These are phyloP conservation scores for Dolomedes plantarius DNA, from an alignment of 2,888 invertebrate species.

Conservation along the genomic window DNA sequence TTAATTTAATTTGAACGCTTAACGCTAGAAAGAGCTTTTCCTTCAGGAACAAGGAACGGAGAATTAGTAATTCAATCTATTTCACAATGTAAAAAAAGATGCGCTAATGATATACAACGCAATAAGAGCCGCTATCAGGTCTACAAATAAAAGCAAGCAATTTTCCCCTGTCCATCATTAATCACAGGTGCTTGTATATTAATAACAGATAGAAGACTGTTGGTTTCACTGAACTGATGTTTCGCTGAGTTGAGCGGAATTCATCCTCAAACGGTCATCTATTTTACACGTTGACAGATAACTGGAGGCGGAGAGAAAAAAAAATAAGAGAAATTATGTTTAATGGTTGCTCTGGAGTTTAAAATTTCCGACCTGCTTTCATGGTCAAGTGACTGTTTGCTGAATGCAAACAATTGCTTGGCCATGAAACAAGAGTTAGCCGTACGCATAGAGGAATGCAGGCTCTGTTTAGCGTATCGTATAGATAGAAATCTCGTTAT, in stretches of 20 bases:
- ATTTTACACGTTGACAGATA: background rate
- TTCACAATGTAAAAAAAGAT: too few species aligned
- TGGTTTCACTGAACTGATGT: background rate
- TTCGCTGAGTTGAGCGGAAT: background rate
- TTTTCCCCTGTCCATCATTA: background rate
- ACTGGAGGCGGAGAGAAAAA: background rate
- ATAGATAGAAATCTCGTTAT: too few species aligned
- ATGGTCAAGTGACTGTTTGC: background rate
- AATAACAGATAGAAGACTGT: background rate
- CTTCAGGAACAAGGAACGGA: too few species aligned
- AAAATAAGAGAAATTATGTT: background rate
- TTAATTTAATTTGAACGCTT: too few species aligned
- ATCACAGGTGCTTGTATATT: background rate
- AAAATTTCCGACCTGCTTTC: background rate
- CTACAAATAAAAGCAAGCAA: constrained; percentile 1
- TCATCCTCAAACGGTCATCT: background rate
- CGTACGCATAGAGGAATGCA: too few species aligned
- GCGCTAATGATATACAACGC: too few species aligned
- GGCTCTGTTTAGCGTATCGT: too few species aligned
- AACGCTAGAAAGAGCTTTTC: too few species aligned
- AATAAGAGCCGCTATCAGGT: too few species aligned
- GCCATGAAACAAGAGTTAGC: background rate
- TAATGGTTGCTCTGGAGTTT: background rate
- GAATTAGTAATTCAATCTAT: too few species aligned
- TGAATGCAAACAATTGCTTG: background rate